These are phyloP conservation scores for Pygmarrhopalites habei DNA, from an alignment of 1,140 invertebrate species.

Conservation along the genomic window DNA sequence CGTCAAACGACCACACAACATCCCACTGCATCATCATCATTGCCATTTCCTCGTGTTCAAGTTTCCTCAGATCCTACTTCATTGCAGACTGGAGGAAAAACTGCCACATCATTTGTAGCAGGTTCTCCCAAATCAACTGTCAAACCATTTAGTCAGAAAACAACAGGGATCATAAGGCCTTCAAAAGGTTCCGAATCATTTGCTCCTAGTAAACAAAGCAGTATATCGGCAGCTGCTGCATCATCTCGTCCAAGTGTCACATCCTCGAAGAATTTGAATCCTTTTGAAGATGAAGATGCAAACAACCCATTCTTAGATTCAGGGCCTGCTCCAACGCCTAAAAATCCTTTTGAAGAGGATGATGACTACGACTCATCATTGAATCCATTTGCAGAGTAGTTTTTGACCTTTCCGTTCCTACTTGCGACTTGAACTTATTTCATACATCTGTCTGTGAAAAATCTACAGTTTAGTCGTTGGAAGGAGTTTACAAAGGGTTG, in stretches of 20 bases:
- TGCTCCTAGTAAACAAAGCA: neutral
- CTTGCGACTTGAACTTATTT: no score
- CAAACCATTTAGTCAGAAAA: neutral
- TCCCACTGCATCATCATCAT: neutral
- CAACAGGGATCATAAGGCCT: neutral
- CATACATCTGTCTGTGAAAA: no score
- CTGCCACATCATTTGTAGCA: neutral
- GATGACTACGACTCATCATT: constrained; percentile 37
- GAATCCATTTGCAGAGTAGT: constrained; percentile 38
- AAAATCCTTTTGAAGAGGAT: constrained; percentile 40
- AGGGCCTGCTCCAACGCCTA: constrained; percentile 11
- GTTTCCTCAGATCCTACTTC: neutral
- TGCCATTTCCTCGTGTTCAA: constrained; percentile 27
- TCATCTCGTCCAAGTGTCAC: neutral
- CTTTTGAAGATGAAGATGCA: constrained; percentile 36
- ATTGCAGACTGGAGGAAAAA: neutral
- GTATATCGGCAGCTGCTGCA: constrained; percentile 2
- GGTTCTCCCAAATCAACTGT: neutral
- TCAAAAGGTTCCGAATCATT: neutral
- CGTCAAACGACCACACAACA: neutral
- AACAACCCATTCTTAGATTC: constrained; percentile 34
- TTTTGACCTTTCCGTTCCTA: neutral
- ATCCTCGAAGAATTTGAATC: constrained; percentile 18
- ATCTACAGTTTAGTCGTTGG: no score
- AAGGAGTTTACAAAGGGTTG: no score